Percentiles rank a stretch among this genome's conserved stretches.
Conservation (phyloP, 2,113 vertebrate genomes). For the Theristicus caerulescens region DNA sequence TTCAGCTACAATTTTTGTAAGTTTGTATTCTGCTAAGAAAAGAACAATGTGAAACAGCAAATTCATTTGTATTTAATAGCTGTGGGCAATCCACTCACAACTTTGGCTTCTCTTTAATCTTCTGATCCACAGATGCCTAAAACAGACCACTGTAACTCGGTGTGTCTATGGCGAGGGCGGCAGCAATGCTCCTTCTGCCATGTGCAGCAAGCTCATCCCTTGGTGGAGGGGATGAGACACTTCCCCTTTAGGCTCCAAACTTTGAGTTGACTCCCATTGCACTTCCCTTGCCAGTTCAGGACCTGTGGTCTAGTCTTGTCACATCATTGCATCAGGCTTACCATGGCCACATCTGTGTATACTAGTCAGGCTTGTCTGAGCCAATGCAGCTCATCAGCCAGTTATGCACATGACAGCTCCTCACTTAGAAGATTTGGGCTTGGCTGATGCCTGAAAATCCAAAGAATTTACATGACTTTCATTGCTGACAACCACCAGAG, state of each 20-base stretch:
- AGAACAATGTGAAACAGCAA: neutral
- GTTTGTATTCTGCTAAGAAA: neutral
- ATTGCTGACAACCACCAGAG: neutral
- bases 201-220: neutral
- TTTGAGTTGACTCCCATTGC: neutral
- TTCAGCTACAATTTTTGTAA: neutral
- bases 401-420: neutral
- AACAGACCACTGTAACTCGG: neutral
- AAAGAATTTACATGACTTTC: neutral
- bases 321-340: neutral
- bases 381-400: neutral
- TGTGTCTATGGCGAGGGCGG: neutral
- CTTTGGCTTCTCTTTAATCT: neutral
- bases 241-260: neutral
- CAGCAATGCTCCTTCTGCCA: neutral
- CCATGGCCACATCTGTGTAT: neutral
- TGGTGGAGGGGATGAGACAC: neutral
- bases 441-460: neutral
- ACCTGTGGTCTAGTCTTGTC: neutral
- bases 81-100: neutral
- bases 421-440: neutral
- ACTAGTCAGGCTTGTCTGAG: neutral
- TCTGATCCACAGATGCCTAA: neutral
- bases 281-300: neutral
- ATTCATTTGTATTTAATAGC: neutral